Evolutionary conservation across 2,888 invertebrate genomes (phyloP), one percentile per base, ranked within the genome.

Genomic region (Dolomedes plantarius): DNA sequence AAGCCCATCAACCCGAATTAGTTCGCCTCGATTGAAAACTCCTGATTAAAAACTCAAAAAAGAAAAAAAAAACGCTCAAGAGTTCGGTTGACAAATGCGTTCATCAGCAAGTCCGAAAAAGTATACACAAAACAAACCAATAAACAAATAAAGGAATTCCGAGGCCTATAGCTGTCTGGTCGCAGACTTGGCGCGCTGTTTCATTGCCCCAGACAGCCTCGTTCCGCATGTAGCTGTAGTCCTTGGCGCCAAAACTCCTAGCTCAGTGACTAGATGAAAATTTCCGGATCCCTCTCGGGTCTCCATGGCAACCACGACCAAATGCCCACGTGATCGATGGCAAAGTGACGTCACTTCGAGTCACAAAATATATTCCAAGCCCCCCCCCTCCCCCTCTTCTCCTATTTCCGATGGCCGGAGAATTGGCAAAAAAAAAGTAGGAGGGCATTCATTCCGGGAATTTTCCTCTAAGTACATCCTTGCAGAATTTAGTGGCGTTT

Each of bases 231-330:
- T 85, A 85, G 83, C 50, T 65, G 83, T 83, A 83, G 31, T 36
- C 46, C 71, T 85, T 85, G 83, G 83, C 83, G 83, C 83, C 83
- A 85, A 85, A 85, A 85, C 77, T 85, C 83, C 83, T 85, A 73
- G 83, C 77, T 85, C 83, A 73, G 41, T 85, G 83, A 85, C 77
- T 85, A 77, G 83, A 85, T 85, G 77, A 77, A 85, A 85, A 76
- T 85, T 85, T 85, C 83, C 73, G 83, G 83, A 85, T 85, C 83
- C 77, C 77, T 77, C 71, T 77, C 83, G 64, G 32, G 83, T 85
- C 71, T 27, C 73, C 72, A 85, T 85, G 71, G 83, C 56, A 77
- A 85, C 83, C 19, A 85, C 82, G 76, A 83, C 31, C 76, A 50
- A 77, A 67, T 67, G 67, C 46, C 46, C 83, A 85, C 83, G 83